Evolutionary conservation across 2,113 vertebrate genomes (phyloP), one percentile per base, ranked within the genome.

Genomic region (Misgurnus mizolepis): DNA sequence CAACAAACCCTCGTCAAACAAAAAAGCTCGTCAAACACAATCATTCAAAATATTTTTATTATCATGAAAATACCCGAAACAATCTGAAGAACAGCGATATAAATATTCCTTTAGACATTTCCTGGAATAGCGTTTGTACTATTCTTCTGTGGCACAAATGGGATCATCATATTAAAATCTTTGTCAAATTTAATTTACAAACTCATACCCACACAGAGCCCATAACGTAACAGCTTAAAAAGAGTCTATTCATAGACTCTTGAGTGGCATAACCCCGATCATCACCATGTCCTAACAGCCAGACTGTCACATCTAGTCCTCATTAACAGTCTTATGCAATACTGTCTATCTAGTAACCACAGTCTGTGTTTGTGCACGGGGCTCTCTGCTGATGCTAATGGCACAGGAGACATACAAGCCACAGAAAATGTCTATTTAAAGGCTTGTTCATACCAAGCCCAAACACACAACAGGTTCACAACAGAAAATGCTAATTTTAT

Each of bases 261-360:
- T 0, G 50, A 45, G 40, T n/a, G 14, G 47, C 14, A 11, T 58
- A 41, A 67, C 70, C 70, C 27, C 41, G 9, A 18, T 15, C 50
- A 22, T 49, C 43, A 3, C 60, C 8, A 43, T 49, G 62, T 7
- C 50, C 56, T 49, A 18, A 74, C 40, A 75, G 53, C 49, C 70
- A 8, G 50, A 80, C 60, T n/a, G 40, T 73, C 71, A 56, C 47
- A 73, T 73, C 55, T 58, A 67, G 61, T 66, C 49, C 79, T 74
- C 49, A 58, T 66, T 67, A 47, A 17, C 69, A 67, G 18, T 17
- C 41, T 80, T 80, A 80, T 27, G 62, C 62, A 80, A 80, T 40
- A 50, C 62, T 67, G 79, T 58, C 71, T 80, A 41, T 60, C 62
- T 11, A 67, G 62, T 18, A 74, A 71, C 15, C 40, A 47, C n/a